phyloP scores from a whole-genome alignment of 2,888 invertebrate genomes.

The Nomada fabriciana region DNA sequence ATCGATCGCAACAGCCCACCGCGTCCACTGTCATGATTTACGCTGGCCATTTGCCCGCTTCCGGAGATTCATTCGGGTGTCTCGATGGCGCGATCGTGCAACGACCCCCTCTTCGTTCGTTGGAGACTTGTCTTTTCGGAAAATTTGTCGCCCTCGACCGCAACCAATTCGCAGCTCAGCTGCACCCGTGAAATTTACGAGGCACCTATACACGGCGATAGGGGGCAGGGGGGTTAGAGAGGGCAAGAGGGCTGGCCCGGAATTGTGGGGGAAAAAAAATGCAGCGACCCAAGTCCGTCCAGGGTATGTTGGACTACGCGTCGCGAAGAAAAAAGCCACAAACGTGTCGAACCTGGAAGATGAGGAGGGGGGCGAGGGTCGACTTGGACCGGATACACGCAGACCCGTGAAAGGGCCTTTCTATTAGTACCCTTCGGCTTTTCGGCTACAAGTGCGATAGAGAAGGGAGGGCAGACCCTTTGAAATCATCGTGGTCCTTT shows the following conservation, averaged over 20 bases:
- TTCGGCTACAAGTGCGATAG: constrained; percentile 36
- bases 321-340: constrained; percentile 29
- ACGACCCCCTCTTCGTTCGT: constrained; percentile 4
- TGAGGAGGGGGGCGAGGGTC: constrained; percentile 36
- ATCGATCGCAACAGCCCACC: constrained; percentile 24
- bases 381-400: constrained; percentile 53
- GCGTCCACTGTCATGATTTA: constrained; percentile 33
- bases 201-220: constrained; percentile 17
- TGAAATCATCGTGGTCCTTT: constrained; percentile 65
- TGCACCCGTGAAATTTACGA: constrained; percentile 73
- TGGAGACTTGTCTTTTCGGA: constrained; percentile 13
- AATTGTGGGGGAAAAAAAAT: background rate
- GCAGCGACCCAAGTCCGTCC: background rate
- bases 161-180: constrained; percentile 62
- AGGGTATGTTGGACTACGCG: constrained; percentile 13
- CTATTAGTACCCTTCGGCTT: constrained; percentile 61
- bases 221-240: background rate
- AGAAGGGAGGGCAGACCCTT: constrained; percentile 46
- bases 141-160: constrained; percentile 45
- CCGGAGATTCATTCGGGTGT: constrained; percentile 26
- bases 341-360: constrained; percentile 35
- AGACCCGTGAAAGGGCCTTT: constrained; percentile 64
- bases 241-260: background rate
- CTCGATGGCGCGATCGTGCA: constrained; percentile 2
- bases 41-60: constrained; percentile 41